Evolutionary conservation across 2,113 vertebrate species (phyloP).

Genomic region (Bothrops jararaca): DNA sequence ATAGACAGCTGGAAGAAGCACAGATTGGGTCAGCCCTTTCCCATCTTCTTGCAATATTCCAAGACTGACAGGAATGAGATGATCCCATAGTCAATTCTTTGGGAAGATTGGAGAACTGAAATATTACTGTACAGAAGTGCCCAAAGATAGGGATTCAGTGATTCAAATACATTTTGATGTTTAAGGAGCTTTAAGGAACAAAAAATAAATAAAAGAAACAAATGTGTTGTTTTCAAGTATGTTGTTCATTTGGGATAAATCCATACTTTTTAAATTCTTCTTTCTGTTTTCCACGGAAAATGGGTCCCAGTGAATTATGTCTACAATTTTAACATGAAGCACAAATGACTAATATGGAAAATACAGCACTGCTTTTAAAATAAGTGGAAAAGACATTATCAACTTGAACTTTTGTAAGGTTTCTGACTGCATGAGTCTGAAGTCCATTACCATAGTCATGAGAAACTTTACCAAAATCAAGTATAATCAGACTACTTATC

Average conservation of each 20-base stretch:
- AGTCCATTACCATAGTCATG: constrained; percentile 1
- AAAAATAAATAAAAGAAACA: background rate
- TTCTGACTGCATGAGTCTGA: constrained; percentile 12
- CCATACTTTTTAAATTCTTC: background rate
- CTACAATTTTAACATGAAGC: background rate
- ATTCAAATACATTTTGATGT: background rate
- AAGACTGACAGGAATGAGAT: background rate
- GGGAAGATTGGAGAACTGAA: background rate
- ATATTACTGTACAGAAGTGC: background rate
- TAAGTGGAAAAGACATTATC: background rate
- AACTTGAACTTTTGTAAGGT: background rate
- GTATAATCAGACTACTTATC: constrained; percentile 9
- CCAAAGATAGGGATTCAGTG: background rate
- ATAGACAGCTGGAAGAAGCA: background rate
- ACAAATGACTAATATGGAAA: constrained; percentile 11
- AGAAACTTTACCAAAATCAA: background rate
- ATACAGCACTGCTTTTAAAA: background rate
- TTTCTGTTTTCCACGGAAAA: background rate
- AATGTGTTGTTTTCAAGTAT: background rate
- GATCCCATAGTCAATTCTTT: background rate
- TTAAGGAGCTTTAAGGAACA: background rate
- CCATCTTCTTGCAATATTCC: background rate
- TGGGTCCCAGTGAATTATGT: background rate
- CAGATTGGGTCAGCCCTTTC: background rate
- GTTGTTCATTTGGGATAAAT: background rate